Conservation (phyloP, 2,113 vertebrate species). For the Panthera leo region DNA sequence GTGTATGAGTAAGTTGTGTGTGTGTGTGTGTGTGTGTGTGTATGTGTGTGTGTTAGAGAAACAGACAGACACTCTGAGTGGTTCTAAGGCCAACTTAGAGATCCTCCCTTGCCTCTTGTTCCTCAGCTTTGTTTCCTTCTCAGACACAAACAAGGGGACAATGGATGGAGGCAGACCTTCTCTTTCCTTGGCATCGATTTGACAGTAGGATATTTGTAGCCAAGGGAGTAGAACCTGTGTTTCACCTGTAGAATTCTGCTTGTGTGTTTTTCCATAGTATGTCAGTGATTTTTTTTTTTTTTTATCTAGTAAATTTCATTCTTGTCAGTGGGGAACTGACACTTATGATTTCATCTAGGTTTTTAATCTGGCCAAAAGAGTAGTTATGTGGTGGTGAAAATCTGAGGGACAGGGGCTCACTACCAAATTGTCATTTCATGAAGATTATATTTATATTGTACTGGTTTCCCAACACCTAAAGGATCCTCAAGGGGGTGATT, state of each 20-base stretch:
- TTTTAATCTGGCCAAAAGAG: background rate
- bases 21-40: background rate
- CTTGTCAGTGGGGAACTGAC: background rate
- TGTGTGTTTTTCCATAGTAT: background rate
- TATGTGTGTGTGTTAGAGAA: too few relatives aligned
- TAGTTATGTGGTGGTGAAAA: background rate
- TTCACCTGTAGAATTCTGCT: background rate
- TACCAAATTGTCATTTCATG: background rate
- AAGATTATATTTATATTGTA: background rate
- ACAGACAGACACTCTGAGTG: background rate
- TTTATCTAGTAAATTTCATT: background rate
- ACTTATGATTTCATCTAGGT: background rate
- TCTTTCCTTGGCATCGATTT: background rate
- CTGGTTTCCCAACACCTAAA: background rate
- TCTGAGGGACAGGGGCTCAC: background rate
- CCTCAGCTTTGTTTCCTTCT: background rate
- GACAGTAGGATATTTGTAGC: background rate
- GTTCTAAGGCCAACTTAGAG: background rate
- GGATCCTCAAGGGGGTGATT: background rate
- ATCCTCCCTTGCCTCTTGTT: background rate
- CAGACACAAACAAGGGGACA: background rate
- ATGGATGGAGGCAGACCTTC: background rate
- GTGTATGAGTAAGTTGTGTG: background rate
- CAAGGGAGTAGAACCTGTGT: background rate
- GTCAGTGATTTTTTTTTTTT: background rate